Evolutionary conservation across 92 coral and sea anemone species (phyloP).

Genomic region (Epizoanthus fatuus): DNA sequence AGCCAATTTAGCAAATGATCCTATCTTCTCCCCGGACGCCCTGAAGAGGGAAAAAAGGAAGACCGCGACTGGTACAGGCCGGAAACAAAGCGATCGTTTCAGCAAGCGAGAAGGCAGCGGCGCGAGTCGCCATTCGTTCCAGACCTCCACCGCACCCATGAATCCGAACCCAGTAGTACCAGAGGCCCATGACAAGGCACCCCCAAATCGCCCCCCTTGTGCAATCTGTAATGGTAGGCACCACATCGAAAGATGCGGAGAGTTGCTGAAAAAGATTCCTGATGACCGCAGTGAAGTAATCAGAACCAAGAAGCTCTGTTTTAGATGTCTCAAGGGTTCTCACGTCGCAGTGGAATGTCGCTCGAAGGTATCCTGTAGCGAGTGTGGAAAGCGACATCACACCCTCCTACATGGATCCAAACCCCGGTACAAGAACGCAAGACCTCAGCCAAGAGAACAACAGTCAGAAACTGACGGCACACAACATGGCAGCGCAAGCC

Average conservation of each 20-base stretch:
- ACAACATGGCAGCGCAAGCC: no score
- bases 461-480: no score
- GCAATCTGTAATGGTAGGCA: conserved; percentile 57
- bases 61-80: background rate
- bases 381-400: conserved; percentile 73
- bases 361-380: conserved; percentile 36
- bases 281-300: conserved; percentile 52
- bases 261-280: conserved; percentile 24
- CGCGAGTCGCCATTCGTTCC: background rate
- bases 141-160: no score
- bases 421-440: conserved; percentile 6
- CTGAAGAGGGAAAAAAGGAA: conserved; percentile 52
- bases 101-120: background rate
- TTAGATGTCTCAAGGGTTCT: conserved; percentile 52
- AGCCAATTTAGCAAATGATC: conserved; percentile 78
- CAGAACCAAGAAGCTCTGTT: conserved; percentile 58
- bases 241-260: conserved; percentile 45
- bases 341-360: conserved; percentile 58
- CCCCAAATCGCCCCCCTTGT: conserved; percentile 15
- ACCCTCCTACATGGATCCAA: conserved; percentile 66
- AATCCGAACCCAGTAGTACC: no score
- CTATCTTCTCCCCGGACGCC: conserved; percentile 76
- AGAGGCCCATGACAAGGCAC: no score
- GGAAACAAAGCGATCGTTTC: background rate
- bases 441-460: no score